phyloP scores from a whole-genome alignment of 2,797 vertebrate species.

The Tenualosa thibaudeaui region DNA sequence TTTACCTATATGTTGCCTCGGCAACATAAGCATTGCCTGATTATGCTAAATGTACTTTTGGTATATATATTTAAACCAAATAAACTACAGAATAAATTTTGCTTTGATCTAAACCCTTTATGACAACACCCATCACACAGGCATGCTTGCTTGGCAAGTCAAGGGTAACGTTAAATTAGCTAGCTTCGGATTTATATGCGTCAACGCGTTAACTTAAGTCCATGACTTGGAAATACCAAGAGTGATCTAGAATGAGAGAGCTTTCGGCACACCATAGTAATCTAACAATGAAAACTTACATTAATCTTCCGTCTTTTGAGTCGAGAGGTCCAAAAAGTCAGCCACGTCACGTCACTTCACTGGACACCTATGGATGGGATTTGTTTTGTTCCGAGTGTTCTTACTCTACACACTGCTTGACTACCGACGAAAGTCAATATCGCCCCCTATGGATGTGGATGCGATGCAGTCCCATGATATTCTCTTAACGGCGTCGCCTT shows the following conservation, averaged over 20 bases:
- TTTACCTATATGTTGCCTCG: neutral
- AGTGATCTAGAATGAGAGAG: neutral
- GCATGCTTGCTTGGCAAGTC: neutral
- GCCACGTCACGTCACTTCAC: conserved; percentile 8
- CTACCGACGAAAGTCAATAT: too few species aligned
- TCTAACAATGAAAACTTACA: neutral
- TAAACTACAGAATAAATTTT: too few species aligned
- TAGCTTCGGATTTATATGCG: neutral
- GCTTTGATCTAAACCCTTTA: neutral
- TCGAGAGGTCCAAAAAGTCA: neutral
- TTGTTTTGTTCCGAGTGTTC: conserved; percentile 15
- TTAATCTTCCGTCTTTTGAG: neutral
- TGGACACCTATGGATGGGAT: neutral
- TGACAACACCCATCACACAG: neutral
- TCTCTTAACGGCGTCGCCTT: too few species aligned
- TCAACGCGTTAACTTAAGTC: neutral
- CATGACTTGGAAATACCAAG: neutral
- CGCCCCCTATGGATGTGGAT: neutral
- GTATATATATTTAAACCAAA: too few species aligned
- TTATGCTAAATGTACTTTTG: too few species aligned
- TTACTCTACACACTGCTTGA: neutral
- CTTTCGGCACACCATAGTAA: neutral
- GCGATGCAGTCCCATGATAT: too few species aligned
- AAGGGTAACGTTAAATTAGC: neutral
- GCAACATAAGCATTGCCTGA: neutral